These are phyloP conservation scores for Gambusia holbrooki DNA, from an alignment of 2,113 vertebrate genomes.

Conservation along the genomic window DNA sequence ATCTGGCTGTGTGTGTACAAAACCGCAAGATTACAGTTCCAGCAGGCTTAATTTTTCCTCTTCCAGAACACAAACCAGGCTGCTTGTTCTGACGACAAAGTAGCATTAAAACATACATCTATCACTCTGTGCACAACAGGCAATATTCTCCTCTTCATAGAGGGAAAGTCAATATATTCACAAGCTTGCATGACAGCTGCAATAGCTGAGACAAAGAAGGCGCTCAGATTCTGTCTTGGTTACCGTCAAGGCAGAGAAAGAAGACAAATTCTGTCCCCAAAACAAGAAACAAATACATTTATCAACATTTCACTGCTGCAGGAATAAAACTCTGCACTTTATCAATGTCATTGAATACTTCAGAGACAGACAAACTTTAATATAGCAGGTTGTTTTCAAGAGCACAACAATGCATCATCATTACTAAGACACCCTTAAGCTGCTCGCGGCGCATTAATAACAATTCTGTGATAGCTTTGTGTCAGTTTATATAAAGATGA, in stretches of 20 bases:
- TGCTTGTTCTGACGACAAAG: slow-evolving; percentile 3
- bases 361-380: background rate
- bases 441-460: slow-evolving; percentile 34
- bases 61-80: slow-evolving; percentile 6
- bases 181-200: slow-evolving; percentile 2
- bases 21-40: slow-evolving; percentile 21
- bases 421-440: background rate
- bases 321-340: background rate
- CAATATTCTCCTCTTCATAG: slow-evolving; percentile 16
- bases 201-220: slow-evolving; percentile 11
- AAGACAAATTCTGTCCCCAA: slow-evolving; percentile 1
- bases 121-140: slow-evolving; percentile 1
- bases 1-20: slow-evolving; percentile 3
- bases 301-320: background rate
- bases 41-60: slow-evolving; percentile 12
- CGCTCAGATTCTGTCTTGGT: slow-evolving; percentile 10
- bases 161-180: background rate
- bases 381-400: slow-evolving; percentile 19
- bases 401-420: slow-evolving; percentile 31
- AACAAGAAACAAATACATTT: slow-evolving; percentile 6
- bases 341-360: slow-evolving; percentile 14
- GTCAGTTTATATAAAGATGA: slow-evolving; percentile 54
- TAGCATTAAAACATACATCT: slow-evolving; percentile 33
- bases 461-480: slow-evolving; percentile 1
- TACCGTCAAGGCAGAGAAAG: background rate